Evolutionary conservation across 2,113 vertebrate genomes (phyloP).

Genomic region (Sarotherodon lohbergeri): DNA sequence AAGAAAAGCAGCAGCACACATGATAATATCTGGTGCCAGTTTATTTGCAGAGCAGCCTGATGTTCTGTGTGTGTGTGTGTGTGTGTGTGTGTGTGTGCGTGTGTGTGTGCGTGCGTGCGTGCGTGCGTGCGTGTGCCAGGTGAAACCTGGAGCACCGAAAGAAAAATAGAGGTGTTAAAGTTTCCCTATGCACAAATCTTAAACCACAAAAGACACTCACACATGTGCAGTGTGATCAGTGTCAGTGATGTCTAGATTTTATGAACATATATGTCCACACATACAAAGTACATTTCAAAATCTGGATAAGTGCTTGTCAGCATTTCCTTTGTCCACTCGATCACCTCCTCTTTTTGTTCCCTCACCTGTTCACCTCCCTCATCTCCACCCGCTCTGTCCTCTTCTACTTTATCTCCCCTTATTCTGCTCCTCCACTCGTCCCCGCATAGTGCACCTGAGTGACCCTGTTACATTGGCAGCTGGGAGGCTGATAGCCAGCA

Average conservation of each 20-base stretch:
- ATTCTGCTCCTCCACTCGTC: constrained; percentile 31
- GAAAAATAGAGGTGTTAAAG: neutral
- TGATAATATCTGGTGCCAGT: constrained; percentile 63
- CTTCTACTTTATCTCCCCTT: constrained; percentile 20
- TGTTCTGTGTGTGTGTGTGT: neutral
- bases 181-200: neutral
- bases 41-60: constrained; percentile 31
- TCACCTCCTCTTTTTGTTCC: constrained; percentile 20
- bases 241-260: neutral
- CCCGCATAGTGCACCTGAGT: constrained; percentile 49
- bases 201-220: neutral
- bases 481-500: constrained; percentile 31
- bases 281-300: neutral
- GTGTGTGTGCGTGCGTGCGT: neutral
- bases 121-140: neutral
- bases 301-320: neutral
- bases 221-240: neutral
- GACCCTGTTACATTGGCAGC: constrained; percentile 27
- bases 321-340: constrained; percentile 7
- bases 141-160: neutral
- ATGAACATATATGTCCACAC: neutral
- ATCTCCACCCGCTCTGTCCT: constrained; percentile 11
- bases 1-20: constrained; percentile 8
- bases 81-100: constrained; percentile 7
- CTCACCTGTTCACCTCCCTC: constrained; percentile 1